These are phyloP conservation scores for Panagrolaimus sp. DNA, from an alignment of 1,140 invertebrate genomes.

Conservation along the genomic window DNA sequence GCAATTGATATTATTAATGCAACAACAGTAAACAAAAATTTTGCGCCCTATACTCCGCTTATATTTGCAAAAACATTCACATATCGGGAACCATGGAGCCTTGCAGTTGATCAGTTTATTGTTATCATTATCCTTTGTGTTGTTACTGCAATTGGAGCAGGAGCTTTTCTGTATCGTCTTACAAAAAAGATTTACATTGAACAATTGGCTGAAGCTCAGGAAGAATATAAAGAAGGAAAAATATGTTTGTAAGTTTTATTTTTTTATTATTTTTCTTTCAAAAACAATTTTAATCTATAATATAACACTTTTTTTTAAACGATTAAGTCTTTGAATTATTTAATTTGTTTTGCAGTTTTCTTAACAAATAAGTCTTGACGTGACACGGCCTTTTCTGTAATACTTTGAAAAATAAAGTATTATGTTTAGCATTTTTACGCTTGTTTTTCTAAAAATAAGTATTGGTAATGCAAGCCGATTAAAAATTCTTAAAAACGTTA, in stretches of 20 bases:
- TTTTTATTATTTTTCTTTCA: too few species aligned
- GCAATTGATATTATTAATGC: background rate
- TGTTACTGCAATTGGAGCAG: background rate
- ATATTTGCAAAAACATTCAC: constrained; percentile 1
- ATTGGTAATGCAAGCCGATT: too few species aligned
- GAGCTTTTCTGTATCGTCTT: background rate
- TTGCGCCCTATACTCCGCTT: background rate
- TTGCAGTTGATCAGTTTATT: constrained; percentile 3
- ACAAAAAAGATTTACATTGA: background rate
- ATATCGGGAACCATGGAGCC: constrained; percentile 8
- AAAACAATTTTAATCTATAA: too few species aligned
- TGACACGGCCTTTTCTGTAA: too few species aligned
- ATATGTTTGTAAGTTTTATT: background rate
- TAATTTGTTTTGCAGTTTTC: too few species aligned
- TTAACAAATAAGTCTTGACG: too few species aligned
- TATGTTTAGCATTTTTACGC: too few species aligned
- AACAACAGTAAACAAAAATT: background rate
- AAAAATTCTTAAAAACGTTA: too few species aligned
- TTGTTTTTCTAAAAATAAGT: too few species aligned
- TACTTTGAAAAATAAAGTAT: too few species aligned
- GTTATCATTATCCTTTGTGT: background rate
- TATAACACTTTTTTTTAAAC: too few species aligned
- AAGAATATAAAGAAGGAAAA: background rate
- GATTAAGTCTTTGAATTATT: too few species aligned
- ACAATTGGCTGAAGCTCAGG: background rate